A percentile compares a stretch with the other conserved stretches of the same genome.
phyloP scores from a whole-genome alignment of 2,113 vertebrate species.

The Rousettus leschenaultii region DNA sequence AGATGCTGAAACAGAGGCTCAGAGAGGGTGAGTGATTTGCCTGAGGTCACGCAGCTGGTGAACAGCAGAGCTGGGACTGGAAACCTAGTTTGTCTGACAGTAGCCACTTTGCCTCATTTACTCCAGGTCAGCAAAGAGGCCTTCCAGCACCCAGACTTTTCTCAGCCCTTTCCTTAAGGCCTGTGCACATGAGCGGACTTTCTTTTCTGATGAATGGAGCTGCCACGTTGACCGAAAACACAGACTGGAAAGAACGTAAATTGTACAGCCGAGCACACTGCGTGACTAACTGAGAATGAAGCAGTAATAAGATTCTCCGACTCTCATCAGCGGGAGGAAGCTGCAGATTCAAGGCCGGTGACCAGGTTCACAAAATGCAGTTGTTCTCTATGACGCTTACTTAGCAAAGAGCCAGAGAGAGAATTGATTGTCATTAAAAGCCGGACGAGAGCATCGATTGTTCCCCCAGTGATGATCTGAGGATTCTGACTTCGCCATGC shows the following conservation, averaged over 20 bases:
- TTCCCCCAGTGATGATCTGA: conserved; percentile 38
- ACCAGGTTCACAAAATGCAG: neutral
- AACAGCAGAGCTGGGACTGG: neutral
- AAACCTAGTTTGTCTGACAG: neutral
- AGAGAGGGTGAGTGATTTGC: neutral
- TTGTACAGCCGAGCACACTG: neutral
- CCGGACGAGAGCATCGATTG: conserved; percentile 22
- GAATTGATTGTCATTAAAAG: conserved; percentile 57
- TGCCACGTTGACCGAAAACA: neutral
- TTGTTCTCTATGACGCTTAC: conserved; percentile 49
- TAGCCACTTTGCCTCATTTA: neutral
- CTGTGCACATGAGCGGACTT: neutral
- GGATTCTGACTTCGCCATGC: conserved; percentile 49
- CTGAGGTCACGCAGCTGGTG: neutral
- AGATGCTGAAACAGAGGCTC: neutral
- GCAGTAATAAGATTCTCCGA: neutral
- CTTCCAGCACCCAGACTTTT: neutral
- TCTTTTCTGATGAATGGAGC: neutral
- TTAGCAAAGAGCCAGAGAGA: conserved; percentile 63
- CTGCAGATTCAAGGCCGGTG: conserved; percentile 1
- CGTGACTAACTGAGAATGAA: conserved; percentile 18
- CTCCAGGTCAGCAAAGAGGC: neutral
- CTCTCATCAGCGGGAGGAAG: conserved; percentile 35
- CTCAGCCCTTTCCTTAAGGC: neutral
- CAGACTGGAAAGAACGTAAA: neutral